Conservation (phyloP, 1,140 invertebrate species). For the Penaeus indicus region DNA sequence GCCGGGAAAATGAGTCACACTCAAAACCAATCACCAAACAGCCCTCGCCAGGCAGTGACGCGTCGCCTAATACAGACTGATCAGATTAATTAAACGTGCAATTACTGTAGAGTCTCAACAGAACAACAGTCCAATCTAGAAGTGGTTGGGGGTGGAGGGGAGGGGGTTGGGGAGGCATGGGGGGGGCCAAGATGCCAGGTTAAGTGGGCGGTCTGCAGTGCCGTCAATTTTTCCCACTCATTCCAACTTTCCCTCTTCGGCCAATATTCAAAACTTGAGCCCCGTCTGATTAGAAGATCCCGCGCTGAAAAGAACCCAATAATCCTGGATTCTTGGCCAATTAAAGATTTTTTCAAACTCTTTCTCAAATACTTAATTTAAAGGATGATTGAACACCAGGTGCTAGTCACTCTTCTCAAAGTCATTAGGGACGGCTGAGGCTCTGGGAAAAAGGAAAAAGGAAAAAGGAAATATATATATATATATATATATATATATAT, state of each 20-base stretch:
- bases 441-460: too few relatives aligned
- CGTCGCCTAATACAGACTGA: slow-evolving; percentile 32
- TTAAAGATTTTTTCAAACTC: slow-evolving; percentile 44
- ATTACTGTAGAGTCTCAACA: slow-evolving; percentile 36
- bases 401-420: too few relatives aligned
- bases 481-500: too few relatives aligned
- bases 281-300: slow-evolving; percentile 50
- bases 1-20: background rate
- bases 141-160: background rate
- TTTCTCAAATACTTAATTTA: background rate
- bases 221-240: background rate
- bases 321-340: slow-evolving; percentile 43
- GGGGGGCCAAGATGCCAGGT: too few relatives aligned
- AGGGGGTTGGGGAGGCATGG: too few relatives aligned
- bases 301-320: slow-evolving; percentile 25
- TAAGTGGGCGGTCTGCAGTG: background rate
- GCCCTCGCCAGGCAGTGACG: background rate
- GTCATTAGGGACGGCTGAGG: too few relatives aligned
- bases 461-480: too few relatives aligned
- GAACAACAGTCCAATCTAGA: slow-evolving; percentile 43
- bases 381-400: too few relatives aligned
- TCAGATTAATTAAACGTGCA: slow-evolving; percentile 56
- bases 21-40: background rate
- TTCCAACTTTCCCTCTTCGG: background rate
- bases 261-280: slow-evolving; percentile 50